Evolutionary conservation across 2,113 vertebrate genomes (phyloP).

Genomic region (Labrus mixtus): DNA sequence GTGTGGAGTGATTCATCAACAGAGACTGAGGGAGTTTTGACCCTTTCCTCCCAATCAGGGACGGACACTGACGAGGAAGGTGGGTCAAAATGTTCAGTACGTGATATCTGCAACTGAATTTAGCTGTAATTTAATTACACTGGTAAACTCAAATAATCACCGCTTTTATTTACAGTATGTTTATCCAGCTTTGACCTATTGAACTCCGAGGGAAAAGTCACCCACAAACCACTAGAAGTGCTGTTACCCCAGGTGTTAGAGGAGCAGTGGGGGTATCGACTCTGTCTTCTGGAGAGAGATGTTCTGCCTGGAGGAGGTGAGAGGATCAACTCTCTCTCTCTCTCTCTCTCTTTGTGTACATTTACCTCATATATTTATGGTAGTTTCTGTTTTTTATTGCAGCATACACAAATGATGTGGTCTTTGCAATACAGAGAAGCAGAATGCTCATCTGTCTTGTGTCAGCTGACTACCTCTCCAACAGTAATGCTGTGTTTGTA

Average conservation of each 20-base stretch:
- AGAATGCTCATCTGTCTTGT: slow-evolving; percentile 88
- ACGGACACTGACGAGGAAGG: slow-evolving; percentile 28
- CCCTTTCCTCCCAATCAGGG: too few species aligned
- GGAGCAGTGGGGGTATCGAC: slow-evolving; percentile 87
- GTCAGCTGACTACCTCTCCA: slow-evolving; percentile 84
- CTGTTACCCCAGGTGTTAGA: slow-evolving; percentile 86
- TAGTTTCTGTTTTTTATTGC: slow-evolving; percentile 24
- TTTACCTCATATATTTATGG: not conserved
- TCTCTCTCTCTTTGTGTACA: not conserved
- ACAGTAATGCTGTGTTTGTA: slow-evolving; percentile 85
- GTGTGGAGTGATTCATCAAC: slow-evolving; percentile 70
- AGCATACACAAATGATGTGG: slow-evolving; percentile 91
- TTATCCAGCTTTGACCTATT: not conserved
- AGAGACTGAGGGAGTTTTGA: slow-evolving; percentile 24
- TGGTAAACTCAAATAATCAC: not conserved
- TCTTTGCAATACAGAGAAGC: slow-evolving; percentile 85
- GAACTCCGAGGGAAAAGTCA: not conserved
- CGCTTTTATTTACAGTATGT: slow-evolving; percentile 15
- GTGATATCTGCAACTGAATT: not conserved
- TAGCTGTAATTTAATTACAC: not conserved
- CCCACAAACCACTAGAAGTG: slow-evolving; percentile 31
- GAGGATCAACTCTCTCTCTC: not conserved
- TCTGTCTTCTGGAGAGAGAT: slow-evolving; percentile 92
- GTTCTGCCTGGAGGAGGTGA: slow-evolving; percentile 92
- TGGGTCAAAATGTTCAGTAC: slow-evolving; percentile 4